Percentiles rank a stretch among this genome's conserved stretches.
phyloP scores from a whole-genome alignment of 2,113 vertebrate species.

The Boleophthalmus pectinirostris region DNA sequence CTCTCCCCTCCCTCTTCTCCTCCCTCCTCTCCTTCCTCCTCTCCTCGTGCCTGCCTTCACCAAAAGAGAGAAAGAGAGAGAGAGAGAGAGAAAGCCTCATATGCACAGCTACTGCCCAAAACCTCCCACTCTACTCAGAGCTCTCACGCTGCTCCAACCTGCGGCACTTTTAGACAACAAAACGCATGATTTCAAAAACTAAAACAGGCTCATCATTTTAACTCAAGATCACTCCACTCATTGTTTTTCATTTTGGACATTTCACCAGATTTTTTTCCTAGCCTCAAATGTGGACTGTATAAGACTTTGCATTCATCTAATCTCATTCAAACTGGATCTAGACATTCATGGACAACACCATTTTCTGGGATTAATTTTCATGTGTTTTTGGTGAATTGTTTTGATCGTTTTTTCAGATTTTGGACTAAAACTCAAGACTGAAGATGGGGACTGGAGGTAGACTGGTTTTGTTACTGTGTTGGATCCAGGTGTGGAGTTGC shows the following conservation, averaged over 20 bases:
- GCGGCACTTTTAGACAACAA: conserved; percentile 22
- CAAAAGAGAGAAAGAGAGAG: conserved; percentile 34
- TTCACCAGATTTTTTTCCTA: conserved; percentile 32
- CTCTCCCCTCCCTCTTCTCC: conserved; percentile 50
- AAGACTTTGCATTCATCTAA: conserved; percentile 34
- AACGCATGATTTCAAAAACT: conserved; percentile 19
- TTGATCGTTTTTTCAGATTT: not conserved
- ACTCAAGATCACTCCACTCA: not conserved
- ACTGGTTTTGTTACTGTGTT: conserved; percentile 52
- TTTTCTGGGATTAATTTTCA: conserved; percentile 15
- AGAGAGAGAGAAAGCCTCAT: conserved; percentile 46
- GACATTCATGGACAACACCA: conserved; percentile 7
- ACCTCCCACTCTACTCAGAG: conserved; percentile 59
- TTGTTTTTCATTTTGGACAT: conserved; percentile 2
- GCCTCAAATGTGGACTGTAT: conserved; percentile 40
- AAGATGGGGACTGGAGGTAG: conserved; percentile 56
- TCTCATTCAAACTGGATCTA: conserved; percentile 20
- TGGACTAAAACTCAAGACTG: conserved; percentile 8
- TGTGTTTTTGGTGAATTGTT: not conserved
- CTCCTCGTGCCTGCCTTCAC: conserved; percentile 46
- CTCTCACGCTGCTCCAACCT: conserved; percentile 34
- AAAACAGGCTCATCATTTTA: conserved; percentile 18
- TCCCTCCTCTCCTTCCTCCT: conserved; percentile 41
- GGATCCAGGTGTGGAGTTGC: conserved; percentile 32
- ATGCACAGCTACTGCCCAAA: conserved; percentile 52